Evolutionary conservation across 2,888 invertebrate species (phyloP).

Genomic region (Dynastes tityus): DNA sequence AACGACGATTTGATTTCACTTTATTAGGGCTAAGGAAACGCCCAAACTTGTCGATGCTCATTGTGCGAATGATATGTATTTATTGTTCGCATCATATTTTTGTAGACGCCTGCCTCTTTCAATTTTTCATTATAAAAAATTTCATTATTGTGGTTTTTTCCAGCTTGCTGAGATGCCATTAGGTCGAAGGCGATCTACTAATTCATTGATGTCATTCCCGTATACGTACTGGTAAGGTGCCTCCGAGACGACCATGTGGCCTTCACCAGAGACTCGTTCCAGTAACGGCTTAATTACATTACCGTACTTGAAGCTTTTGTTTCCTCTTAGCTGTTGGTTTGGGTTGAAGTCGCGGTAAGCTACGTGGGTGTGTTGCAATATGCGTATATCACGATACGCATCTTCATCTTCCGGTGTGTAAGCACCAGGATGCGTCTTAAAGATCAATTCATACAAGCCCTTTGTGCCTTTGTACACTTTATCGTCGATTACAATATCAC

Average conservation of each 20-base stretch:
- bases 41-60: neutral
- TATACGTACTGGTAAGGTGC: no score
- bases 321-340: conserved; percentile 37
- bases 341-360: conserved; percentile 37
- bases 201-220: conserved; percentile 51
- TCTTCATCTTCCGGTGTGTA: conserved; percentile 37
- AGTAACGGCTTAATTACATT: conserved; percentile 47
- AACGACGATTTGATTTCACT: no score
- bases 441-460: conserved; percentile 51
- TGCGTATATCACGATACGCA: conserved; percentile 50
- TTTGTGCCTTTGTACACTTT: no score
- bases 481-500: no score
- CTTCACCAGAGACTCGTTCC: neutral
- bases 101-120: conserved; percentile 33
- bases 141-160: conserved; percentile 52
- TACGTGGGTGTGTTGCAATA: conserved; percentile 33
- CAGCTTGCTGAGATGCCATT: conserved; percentile 42
- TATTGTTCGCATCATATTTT: neutral
- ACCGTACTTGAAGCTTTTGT: neutral
- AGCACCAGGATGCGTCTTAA: conserved; percentile 47
- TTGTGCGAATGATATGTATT: neutral
- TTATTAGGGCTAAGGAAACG: neutral
- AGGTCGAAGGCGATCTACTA: conserved; percentile 43
- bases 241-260: conserved; percentile 15
- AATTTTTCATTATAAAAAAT: conserved; percentile 50